A percentile compares a stretch with the other conserved stretches of the same genome.
Evolutionary conservation across 2,797 vertebrate genomes (phyloP).

Genomic region (Chrysocyon brachyurus): DNA sequence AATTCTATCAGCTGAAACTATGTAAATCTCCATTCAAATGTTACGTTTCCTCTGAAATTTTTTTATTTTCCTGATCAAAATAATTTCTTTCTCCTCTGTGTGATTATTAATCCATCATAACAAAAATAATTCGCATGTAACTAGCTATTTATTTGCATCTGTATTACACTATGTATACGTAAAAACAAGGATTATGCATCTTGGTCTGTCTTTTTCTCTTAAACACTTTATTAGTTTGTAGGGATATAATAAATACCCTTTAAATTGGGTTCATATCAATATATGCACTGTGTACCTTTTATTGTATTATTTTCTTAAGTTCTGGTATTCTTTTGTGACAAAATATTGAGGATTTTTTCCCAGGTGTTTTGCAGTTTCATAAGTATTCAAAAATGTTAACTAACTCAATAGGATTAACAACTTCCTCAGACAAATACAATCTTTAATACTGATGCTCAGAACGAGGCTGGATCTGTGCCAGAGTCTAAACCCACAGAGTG

Average conservation of each 20-base stretch:
- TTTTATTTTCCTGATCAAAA: not conserved
- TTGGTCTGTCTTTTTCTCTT: not conserved
- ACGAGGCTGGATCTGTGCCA: not conserved
- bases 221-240: not conserved
- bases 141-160: not conserved
- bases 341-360: not conserved
- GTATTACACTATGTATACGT: not conserved
- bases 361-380: not conserved
- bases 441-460: not conserved
- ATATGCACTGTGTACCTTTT: not conserved
- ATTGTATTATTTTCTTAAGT: not conserved
- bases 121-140: not conserved
- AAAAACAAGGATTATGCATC: not conserved
- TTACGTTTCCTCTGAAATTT: not conserved
- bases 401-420: constrained; percentile 55
- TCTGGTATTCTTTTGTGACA: not conserved
- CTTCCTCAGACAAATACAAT: constrained; percentile 27
- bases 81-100: not conserved
- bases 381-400: constrained; percentile 20
- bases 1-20: not conserved
- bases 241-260: not conserved
- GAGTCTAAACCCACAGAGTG: not conserved
- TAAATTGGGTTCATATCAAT: not conserved
- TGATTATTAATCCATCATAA: not conserved
- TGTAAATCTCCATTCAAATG: not conserved